These are phyloP conservation scores for Boloria selene DNA, from an alignment of 2,888 invertebrate genomes.

Conservation along the genomic window DNA sequence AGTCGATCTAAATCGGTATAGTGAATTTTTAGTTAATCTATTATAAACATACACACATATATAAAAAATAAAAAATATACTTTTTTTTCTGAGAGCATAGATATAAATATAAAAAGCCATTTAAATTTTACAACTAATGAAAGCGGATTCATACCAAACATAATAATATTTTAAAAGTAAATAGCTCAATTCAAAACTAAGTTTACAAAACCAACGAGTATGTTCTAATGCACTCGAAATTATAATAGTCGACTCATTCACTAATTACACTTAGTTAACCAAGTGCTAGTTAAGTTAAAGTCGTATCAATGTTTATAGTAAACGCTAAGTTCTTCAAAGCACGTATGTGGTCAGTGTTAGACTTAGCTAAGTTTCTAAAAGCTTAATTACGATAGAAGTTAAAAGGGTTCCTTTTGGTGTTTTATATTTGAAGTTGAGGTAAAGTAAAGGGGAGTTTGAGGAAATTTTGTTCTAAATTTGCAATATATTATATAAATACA, in stretches of 20 bases:
- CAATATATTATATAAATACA: too few relatives aligned
- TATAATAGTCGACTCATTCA: slow-evolving; percentile 32
- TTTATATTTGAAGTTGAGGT: slow-evolving; percentile 11
- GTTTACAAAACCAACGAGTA: not conserved
- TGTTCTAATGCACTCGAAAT: not conserved
- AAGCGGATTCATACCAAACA: too few relatives aligned
- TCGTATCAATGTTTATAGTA: slow-evolving; percentile 29
- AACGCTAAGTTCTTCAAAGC: slow-evolving; percentile 35
- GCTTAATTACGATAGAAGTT: slow-evolving; percentile 33
- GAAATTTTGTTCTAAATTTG: not conserved
- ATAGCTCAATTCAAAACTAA: slow-evolving; percentile 3
- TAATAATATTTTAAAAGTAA: not conserved
- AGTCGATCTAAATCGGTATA: too few relatives aligned
- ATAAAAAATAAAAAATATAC: too few relatives aligned
- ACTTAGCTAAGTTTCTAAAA: slow-evolving; percentile 28
- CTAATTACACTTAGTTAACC: slow-evolving; percentile 42
- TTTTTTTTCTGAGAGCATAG: too few relatives aligned
- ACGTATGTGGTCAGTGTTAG: slow-evolving; percentile 43
- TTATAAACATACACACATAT: too few relatives aligned
- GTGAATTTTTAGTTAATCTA: too few relatives aligned
- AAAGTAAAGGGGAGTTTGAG: slow-evolving; percentile 4
- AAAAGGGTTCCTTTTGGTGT: slow-evolving; percentile 20
- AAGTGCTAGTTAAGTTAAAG: slow-evolving; percentile 35
- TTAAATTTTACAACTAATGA: too few relatives aligned
- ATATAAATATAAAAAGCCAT: too few relatives aligned